phyloP scores from a whole-genome alignment of 2,888 invertebrate species.

The Dimorphilus gyrociliatus region DNA sequence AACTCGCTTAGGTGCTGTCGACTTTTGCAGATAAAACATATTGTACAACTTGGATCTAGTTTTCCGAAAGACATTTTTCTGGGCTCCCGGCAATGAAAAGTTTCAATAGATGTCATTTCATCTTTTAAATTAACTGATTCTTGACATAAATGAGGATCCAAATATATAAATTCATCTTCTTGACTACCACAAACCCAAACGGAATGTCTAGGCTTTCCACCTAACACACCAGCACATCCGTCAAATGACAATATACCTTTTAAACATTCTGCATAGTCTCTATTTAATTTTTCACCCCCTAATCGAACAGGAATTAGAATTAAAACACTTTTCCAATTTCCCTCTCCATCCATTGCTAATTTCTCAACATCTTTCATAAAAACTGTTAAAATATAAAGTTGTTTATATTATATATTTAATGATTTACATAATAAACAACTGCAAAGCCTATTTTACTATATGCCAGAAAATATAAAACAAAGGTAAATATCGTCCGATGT shows the following conservation, averaged over 20 bases:
- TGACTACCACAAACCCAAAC: slow-evolving; percentile 83
- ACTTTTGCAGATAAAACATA: slow-evolving; percentile 66
- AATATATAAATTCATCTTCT: slow-evolving; percentile 73
- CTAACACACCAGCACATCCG: slow-evolving; percentile 74
- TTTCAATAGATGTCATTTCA: slow-evolving; percentile 39
- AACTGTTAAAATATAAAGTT: no score
- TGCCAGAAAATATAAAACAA: no score
- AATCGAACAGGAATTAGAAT: slow-evolving; percentile 67
- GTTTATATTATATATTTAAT: no score
- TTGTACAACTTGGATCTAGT: slow-evolving; percentile 81
- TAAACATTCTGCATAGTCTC: slow-evolving; percentile 64
- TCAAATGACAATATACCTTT: slow-evolving; percentile 61
- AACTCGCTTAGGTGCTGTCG: no score
- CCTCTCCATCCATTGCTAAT: no score
- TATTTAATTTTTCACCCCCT: slow-evolving; percentile 70
- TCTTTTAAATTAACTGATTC: slow-evolving; percentile 72
- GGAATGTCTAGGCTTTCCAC: slow-evolving; percentile 79
- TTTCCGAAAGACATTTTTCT: slow-evolving; percentile 64
- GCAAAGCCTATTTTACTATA: no score
- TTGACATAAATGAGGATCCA: slow-evolving; percentile 88
- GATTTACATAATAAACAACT: no score
- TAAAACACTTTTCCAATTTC: slow-evolving; percentile 43
- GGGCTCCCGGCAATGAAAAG: slow-evolving; percentile 71
- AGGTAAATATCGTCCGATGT: no score
- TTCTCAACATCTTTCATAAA: no score